Evolutionary conservation across 2,888 invertebrate genomes (phyloP).

Genomic region (Phyto melanocephala): DNA sequence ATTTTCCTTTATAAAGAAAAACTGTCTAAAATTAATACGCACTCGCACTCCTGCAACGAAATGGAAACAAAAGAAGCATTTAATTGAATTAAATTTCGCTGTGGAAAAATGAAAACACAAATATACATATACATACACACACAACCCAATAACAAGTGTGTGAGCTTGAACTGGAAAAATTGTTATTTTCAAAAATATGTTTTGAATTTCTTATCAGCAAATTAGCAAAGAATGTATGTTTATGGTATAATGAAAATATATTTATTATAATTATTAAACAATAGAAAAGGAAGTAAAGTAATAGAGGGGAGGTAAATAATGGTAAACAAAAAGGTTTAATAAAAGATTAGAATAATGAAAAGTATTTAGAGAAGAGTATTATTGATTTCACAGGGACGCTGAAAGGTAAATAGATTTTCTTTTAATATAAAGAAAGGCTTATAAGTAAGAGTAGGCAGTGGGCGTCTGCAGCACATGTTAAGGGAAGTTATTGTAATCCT

Average conservation of each 20-base stretch:
- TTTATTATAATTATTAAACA: constrained; percentile 21
- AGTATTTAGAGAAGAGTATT: neutral
- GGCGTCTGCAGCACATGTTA: no score
- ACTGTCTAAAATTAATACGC: neutral
- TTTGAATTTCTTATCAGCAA: constrained; percentile 31
- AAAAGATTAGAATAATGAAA: neutral
- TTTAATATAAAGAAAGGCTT: no score
- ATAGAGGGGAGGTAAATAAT: neutral
- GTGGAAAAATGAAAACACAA: neutral
- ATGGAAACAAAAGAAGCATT: constrained; percentile 27
- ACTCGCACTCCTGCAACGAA: neutral
- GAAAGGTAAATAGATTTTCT: no score
- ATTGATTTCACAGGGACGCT: no score
- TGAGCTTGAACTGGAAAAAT: neutral
- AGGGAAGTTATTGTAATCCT: neutral
- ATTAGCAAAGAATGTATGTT: constrained; percentile 24
- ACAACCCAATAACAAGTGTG: no score
- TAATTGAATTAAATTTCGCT: constrained; percentile 46
- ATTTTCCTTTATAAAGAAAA: neutral
- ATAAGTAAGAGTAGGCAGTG: no score
- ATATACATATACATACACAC: neutral
- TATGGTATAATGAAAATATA: constrained; percentile 28
- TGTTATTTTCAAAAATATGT: constrained; percentile 19
- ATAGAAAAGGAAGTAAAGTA: neutral
- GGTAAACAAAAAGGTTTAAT: neutral